Conservation (phyloP, 2,113 vertebrate species). For the Forbesichthys papilliferus region DNA sequence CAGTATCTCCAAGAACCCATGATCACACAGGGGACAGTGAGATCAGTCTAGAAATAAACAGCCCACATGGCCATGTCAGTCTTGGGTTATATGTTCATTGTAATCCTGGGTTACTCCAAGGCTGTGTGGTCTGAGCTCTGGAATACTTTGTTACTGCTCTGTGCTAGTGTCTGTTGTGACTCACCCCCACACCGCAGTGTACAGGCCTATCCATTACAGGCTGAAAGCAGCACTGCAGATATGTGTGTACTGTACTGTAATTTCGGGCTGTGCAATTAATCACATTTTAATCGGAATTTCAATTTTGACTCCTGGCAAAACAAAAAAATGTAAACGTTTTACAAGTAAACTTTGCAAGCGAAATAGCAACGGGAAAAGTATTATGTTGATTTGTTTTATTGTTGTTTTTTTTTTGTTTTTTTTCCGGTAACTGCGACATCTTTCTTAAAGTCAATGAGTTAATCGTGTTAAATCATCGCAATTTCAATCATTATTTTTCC, state of each 20-base stretch:
- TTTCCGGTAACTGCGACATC: no score
- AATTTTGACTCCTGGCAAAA: no score
- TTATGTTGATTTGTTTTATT: no score
- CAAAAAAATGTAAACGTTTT: no score
- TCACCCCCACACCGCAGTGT: conserved; percentile 44
- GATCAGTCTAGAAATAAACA: not conserved
- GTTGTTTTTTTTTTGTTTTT: no score
- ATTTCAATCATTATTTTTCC: no score
- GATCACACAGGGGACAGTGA: not conserved
- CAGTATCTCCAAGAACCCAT: not conserved
- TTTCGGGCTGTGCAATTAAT: no score
- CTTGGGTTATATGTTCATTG: conserved; percentile 7
- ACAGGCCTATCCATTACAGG: conserved; percentile 45
- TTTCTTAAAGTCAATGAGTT: not conserved
- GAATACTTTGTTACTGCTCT: conserved; percentile 42
- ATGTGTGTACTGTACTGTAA: not conserved
- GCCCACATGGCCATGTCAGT: not conserved
- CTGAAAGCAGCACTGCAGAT: conserved; percentile 48
- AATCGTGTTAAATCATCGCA: no score
- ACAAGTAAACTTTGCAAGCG: no score
- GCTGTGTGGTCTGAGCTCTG: conserved; percentile 39
- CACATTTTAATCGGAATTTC: no score
- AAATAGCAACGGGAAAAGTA: no score
- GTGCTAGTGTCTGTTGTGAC: conserved; percentile 45
- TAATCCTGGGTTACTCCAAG: conserved; percentile 47